Base-by-base conservation (phyloP, 2,113 vertebrate genomes). In the Tragelaphus buxtoni region DNA sequence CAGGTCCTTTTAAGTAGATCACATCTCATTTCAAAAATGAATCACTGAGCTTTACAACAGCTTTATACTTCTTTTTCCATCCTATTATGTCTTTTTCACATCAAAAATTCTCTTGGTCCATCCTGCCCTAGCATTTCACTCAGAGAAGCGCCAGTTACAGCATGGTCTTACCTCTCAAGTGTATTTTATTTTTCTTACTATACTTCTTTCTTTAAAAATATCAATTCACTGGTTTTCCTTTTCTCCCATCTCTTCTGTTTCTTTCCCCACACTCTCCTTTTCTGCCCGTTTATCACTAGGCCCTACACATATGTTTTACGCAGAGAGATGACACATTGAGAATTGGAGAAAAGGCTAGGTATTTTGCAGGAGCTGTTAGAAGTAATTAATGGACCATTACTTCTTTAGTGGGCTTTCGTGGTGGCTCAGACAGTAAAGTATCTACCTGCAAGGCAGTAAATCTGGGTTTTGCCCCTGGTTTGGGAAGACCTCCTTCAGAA, bases 311-410 rank as follows among this genome's bases (percentile, higher is more conserved):
- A 32, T 13, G 4, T 63, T 88, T 51, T 69, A 13, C 17, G 3
- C 24, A 28, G 26, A 69, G 53, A 83, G 56, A 12, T 63, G 60
- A 13, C 56, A 74, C 42, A 24, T 0, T 55, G 49, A 95, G 42
- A 96, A 56, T 3, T 24, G 39, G 51, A 51, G 47, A 32, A 83
- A 60, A 83, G 69, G 45, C 16, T 13, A 72, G 32, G 22, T 69
- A 90, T 94, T 79, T 81, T 95, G 53, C 91, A 88, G 47, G 60
- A 65, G 2, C 42, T 96, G 6, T 96, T 97, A 85, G 72, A 69
- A 12, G 6, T 72, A 42, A 76, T 88, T 83, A 88, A 56, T 92
- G 74, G 47, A n/a, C 97, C 88, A 72, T 97, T 97, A 88, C 65
- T 35, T 32, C 53, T 81, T 10, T 0, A 0, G 56, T 97, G 69